Conservation (phyloP, 2,113 vertebrate genomes). For the Charadrius vociferus region DNA sequence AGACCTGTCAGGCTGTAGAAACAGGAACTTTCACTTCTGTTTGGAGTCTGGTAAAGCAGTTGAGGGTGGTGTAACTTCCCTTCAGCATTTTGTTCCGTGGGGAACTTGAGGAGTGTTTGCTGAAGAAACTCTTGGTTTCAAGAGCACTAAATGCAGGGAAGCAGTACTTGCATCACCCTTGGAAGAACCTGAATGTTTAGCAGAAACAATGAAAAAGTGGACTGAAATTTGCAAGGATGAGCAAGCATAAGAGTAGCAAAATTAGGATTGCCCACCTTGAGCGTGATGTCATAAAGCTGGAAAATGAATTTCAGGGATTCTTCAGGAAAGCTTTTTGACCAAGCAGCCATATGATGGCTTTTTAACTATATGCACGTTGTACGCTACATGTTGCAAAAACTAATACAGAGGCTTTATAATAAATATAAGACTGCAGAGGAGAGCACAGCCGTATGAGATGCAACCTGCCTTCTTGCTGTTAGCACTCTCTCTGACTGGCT, state of each 20-base stretch:
- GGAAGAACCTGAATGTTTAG: background rate
- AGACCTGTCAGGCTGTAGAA: background rate
- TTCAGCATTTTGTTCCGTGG: rapidly evolving
- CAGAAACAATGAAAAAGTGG: background rate
- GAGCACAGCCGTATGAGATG: background rate
- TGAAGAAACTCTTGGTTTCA: background rate
- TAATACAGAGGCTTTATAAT: background rate
- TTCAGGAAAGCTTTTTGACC: background rate
- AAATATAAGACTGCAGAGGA: background rate
- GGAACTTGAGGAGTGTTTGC: background rate
- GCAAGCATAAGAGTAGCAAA: background rate
- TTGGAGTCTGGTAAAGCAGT: background rate
- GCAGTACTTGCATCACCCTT: background rate
- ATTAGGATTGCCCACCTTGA: background rate
- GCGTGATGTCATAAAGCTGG: background rate
- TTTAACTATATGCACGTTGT: rapidly evolving
- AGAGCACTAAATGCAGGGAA: background rate
- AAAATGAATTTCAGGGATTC: background rate
- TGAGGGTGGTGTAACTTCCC: background rate
- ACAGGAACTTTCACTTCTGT: background rate
- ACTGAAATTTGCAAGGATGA: background rate
- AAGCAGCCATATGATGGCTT: background rate
- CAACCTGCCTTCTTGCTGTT: background rate
- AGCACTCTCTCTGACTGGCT: background rate
- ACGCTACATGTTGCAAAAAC: rapidly evolving